Evolutionary conservation across 2,888 invertebrate species (phyloP).

Genomic region (Zaprionus bogoriensis): DNA sequence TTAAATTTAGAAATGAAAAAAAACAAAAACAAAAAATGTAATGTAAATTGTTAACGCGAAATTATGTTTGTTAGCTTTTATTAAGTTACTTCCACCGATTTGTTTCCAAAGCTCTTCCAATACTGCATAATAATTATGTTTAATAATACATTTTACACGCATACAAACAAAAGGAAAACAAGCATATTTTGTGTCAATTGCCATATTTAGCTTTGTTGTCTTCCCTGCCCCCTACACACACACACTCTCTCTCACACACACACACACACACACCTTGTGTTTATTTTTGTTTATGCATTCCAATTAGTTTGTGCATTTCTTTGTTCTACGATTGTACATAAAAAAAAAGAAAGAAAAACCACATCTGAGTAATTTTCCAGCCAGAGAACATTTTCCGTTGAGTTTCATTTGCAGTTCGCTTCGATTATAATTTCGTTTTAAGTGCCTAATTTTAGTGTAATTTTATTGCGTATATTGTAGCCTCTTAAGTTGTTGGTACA

Average conservation of each 20-base stretch:
- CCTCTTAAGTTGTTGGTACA: slow-evolving; percentile 79
- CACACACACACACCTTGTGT: slow-evolving; percentile 38
- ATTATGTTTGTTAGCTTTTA: slow-evolving; percentile 70
- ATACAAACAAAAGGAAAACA: too few relatives aligned
- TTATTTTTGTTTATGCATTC: slow-evolving; percentile 74
- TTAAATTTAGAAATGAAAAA: slow-evolving; percentile 55
- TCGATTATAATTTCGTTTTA: slow-evolving; percentile 61
- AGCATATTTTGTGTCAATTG: slow-evolving; percentile 53
- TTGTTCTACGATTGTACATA: slow-evolving; percentile 63
- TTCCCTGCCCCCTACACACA: slow-evolving; percentile 2
- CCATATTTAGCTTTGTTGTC: slow-evolving; percentile 62
- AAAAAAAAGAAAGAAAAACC: not conserved
- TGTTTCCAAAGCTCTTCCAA: slow-evolving; percentile 77
- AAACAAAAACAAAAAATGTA: slow-evolving; percentile 29
- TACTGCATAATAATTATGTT: slow-evolving; percentile 57
- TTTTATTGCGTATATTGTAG: slow-evolving; percentile 60
- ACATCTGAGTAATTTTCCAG: too few relatives aligned
- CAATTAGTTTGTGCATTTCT: slow-evolving; percentile 70
- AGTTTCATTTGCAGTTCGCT: slow-evolving; percentile 48
- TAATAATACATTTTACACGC: slow-evolving; percentile 37
- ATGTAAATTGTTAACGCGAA: slow-evolving; percentile 61
- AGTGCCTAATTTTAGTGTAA: slow-evolving; percentile 52
- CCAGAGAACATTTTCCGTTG: slow-evolving; percentile 45
- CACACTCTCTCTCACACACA: slow-evolving; percentile 24
- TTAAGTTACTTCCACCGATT: slow-evolving; percentile 70